Evolutionary conservation across 2,797 vertebrate species (phyloP), one percentile per base, ranked within the genome.

Genomic region (Coregonus ussuriensis): DNA sequence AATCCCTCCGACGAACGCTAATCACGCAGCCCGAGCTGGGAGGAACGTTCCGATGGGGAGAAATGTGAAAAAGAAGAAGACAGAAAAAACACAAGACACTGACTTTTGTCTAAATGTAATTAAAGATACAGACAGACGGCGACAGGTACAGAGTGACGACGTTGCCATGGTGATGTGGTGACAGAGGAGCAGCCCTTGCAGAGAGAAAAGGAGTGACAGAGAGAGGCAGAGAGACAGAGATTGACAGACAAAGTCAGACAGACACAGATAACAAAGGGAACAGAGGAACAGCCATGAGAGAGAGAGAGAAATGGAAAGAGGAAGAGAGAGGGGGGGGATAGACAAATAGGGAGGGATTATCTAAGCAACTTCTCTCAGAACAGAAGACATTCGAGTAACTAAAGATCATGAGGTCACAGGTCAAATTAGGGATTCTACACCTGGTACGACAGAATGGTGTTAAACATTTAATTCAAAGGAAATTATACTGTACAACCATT

Each of bases 151-250:
- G 15, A 33, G 29, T 56, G 71, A 52, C 71, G 71, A 72, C 9
- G 52, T 56, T 72, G 16, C 52, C 71, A 72, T 72, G 71, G 71
- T 54, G 71, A 72, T 56, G 71, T n/a, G 29, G 15, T n/a, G 71
- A 72, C 71, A 72, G 52, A 72, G 71, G 51, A 31, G 69, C 69
- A 29, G 69, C 47, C 47, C 47, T 47, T 72, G 29, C 16, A 7
- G 14, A 33, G 7, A 56, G 14, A 56, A 33, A 53, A 18, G 3
- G 29, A 72, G 16, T 54, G 52, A 54, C 47, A 72, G 25, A 72
- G 52, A 56, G 71, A 53, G n/a, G 80, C n/a, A 72, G 31, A 33
- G 71, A 53, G 51, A 53, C 25, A 72, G 52, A 33, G 52, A 21
- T 68, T 33, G 66, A 35, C 14, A 16, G 66, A 33, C 25, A 35